These are phyloP conservation scores for Sminthopsis crassicaudata DNA, from an alignment of 2,113 vertebrate genomes.

Conservation along the genomic window DNA sequence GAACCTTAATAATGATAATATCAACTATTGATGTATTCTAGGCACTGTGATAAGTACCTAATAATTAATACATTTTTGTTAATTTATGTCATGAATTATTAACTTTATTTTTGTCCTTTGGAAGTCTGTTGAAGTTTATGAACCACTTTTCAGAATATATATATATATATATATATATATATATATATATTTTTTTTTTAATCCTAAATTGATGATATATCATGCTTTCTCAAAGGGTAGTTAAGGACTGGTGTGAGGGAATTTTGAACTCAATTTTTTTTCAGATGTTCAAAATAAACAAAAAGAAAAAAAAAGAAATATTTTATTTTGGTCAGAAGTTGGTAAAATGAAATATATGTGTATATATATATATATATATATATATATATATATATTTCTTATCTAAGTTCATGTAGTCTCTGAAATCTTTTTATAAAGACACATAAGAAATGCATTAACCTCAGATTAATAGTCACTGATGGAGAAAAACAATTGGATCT, in stretches of 20 bases:
- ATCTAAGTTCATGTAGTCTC: background rate
- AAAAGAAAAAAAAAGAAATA: background rate
- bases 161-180: no score
- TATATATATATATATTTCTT: background rate
- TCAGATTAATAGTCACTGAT: background rate
- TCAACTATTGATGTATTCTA: background rate
- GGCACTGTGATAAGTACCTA: background rate
- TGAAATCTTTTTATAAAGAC: background rate
- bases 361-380: no score
- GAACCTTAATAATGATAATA: background rate
- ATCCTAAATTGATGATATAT: background rate
- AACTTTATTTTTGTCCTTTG: background rate
- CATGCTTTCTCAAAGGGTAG: background rate
- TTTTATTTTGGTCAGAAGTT: background rate
- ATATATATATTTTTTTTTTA: no score
- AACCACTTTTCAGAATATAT: background rate
- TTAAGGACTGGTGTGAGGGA: background rate
- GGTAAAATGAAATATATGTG: background rate
- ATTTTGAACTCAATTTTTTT: background rate
- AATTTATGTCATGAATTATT: background rate
- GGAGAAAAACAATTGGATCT: background rate
- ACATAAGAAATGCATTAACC: background rate
- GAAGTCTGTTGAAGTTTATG: background rate
- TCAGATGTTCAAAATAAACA: background rate
- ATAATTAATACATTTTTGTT: background rate